phyloP scores from a whole-genome alignment of 1,140 invertebrate genomes.

The Zaprionus ghesquierei region DNA sequence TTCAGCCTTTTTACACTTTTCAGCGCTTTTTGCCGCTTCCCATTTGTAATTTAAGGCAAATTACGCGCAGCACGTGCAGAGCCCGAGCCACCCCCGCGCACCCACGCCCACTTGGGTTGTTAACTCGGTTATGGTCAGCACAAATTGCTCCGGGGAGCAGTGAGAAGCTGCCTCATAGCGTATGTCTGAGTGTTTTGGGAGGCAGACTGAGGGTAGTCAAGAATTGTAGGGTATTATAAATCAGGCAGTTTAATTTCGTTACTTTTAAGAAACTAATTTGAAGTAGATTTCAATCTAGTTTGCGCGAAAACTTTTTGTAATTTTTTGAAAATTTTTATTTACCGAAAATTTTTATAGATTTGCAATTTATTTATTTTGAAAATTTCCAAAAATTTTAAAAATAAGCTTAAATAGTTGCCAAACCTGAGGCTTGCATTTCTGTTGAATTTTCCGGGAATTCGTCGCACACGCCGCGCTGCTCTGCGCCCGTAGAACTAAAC shows the following conservation, averaged over 20 bases:
- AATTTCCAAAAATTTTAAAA: too few relatives aligned
- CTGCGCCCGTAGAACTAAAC: constrained; percentile 2
- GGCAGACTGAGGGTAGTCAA: not conserved
- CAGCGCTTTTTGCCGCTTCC: constrained; percentile 29
- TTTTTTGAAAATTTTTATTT: too few relatives aligned
- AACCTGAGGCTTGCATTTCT: not conserved
- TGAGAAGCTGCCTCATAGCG: not conserved
- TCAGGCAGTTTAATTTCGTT: too few relatives aligned
- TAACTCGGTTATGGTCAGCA: not conserved
- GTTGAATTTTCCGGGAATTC: constrained; percentile 3
- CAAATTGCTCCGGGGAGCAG: not conserved
- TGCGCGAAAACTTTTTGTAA: too few relatives aligned
- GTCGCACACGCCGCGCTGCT: constrained; percentile 27
- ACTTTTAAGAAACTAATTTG: too few relatives aligned
- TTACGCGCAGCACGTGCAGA: constrained; percentile 39
- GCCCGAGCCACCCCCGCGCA: not conserved
- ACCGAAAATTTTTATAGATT: too few relatives aligned
- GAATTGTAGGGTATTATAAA: too few relatives aligned
- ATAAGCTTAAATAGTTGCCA: not conserved
- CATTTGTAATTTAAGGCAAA: constrained; percentile 63
- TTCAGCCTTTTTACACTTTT: constrained; percentile 55
- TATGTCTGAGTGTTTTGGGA: not conserved
- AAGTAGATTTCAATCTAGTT: too few relatives aligned
- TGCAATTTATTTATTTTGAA: too few relatives aligned
- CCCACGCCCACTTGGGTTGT: constrained; percentile 1